Evolutionary conservation across 1,140 invertebrate species (phyloP).

Genomic region (Macrobrachium rosenbergii): DNA sequence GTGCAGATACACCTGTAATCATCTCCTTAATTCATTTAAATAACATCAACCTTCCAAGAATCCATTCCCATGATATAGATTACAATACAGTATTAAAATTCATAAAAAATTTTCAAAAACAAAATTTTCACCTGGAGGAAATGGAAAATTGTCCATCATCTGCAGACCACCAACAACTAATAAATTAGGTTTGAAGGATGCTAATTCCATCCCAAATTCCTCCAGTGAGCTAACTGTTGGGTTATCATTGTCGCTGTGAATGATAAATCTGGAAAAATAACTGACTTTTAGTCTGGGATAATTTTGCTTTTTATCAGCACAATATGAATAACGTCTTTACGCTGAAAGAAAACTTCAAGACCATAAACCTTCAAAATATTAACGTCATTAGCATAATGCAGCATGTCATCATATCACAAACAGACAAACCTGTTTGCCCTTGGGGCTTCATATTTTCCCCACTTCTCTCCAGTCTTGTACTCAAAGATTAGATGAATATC

Average conservation of each 20-base stretch:
- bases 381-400: no score
- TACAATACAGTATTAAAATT: background rate
- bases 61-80: background rate
- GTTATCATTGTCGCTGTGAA: conserved; percentile 88
- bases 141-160: conserved; percentile 92
- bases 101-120: background rate
- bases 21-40: no score
- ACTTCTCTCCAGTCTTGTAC: conserved; percentile 81
- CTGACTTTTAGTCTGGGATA: background rate
- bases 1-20: background rate
- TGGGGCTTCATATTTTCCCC: conserved; percentile 82
- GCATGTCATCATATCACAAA: no score
- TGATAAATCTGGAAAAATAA: conserved; percentile 78
- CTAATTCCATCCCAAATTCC: conserved; percentile 77
- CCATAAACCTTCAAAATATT: no score
- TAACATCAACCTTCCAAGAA: background rate
- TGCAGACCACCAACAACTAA: conserved; percentile 88
- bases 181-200: conserved; percentile 79
- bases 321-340: background rate
- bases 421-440: conserved; percentile 81
- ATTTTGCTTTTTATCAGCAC: background rate
- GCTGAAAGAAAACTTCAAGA: background rate
- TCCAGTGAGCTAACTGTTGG: conserved; percentile 82
- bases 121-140: conserved; percentile 73
- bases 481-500: conserved; percentile 89